Conservation (phyloP, 2,888 invertebrate species). For the Linyphia triangularis region DNA sequence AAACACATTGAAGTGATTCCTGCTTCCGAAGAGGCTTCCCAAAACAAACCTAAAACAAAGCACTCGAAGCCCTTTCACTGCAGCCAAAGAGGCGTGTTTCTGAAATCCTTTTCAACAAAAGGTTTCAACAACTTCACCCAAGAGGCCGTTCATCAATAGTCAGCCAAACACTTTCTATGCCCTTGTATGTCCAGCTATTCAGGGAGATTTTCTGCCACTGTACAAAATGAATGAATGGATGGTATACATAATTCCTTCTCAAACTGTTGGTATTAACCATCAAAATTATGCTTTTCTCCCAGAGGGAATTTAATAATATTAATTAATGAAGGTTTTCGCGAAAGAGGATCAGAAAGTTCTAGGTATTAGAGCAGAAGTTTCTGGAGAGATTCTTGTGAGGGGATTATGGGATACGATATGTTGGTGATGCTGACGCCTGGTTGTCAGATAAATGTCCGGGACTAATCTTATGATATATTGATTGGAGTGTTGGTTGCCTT, state of each 20-base stretch:
- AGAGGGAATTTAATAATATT: conserved; percentile 50
- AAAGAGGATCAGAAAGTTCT: neutral
- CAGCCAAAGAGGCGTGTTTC: conserved; percentile 13
- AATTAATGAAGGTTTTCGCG: conserved; percentile 54
- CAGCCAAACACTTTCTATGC: conserved; percentile 14
- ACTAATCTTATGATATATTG: conserved; percentile 58
- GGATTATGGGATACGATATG: conserved; percentile 37
- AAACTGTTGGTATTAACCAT: conserved; percentile 16
- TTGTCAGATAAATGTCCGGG: conserved; percentile 53
- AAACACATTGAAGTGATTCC: conserved; percentile 8
- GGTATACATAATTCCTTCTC: conserved; percentile 45
- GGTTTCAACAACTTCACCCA: neutral
- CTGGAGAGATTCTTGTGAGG: conserved; percentile 13
- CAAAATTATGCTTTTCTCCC: conserved; percentile 40
- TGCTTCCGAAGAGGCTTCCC: neutral
- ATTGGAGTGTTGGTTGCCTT: conserved; percentile 22
- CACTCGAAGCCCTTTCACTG: neutral
- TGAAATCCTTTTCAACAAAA: conserved; percentile 1
- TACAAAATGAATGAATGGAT: neutral
- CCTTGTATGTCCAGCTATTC: neutral
- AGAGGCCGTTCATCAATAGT: conserved; percentile 48
- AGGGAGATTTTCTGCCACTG: neutral
- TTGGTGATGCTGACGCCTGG: conserved; percentile 45
- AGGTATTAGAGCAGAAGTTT: conserved; percentile 35
- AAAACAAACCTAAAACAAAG: neutral